Evolutionary conservation across 2,797 vertebrate species (phyloP).

Genomic region (Acanthis flammea): DNA sequence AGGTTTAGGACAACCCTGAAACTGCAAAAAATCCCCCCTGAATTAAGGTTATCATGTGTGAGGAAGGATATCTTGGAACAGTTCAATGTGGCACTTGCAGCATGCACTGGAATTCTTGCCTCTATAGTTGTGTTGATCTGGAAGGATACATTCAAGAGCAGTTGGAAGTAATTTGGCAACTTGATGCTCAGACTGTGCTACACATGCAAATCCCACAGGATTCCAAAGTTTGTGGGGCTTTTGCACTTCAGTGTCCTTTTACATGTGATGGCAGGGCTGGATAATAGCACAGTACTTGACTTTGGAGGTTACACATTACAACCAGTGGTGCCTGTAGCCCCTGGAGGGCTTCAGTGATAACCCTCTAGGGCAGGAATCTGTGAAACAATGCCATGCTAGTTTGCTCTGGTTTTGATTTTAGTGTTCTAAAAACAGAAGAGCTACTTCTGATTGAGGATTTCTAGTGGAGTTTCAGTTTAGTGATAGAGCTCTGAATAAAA

Average conservation of each 20-base stretch:
- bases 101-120: neutral
- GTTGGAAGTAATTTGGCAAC: constrained; percentile 3
- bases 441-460: neutral
- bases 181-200: neutral
- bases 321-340: neutral
- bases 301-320: neutral
- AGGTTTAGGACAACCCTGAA: neutral
- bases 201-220: neutral
- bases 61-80: neutral
- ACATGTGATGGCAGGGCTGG: neutral
- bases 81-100: neutral
- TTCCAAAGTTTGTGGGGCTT: neutral
- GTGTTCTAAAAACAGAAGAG: neutral
- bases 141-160: neutral
- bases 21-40: neutral
- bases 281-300: neutral
- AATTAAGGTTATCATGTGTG: neutral
- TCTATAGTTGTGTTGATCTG: neutral
- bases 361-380: neutral
- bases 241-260: neutral
- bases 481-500: neutral
- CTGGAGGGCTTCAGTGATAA: neutral
- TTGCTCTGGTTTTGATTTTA: neutral
- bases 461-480: neutral
- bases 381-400: neutral